Evolutionary conservation across 2,113 vertebrate genomes (phyloP), one percentile per base, ranked within the genome.

Genomic region (Podarcis raffonei): DNA sequence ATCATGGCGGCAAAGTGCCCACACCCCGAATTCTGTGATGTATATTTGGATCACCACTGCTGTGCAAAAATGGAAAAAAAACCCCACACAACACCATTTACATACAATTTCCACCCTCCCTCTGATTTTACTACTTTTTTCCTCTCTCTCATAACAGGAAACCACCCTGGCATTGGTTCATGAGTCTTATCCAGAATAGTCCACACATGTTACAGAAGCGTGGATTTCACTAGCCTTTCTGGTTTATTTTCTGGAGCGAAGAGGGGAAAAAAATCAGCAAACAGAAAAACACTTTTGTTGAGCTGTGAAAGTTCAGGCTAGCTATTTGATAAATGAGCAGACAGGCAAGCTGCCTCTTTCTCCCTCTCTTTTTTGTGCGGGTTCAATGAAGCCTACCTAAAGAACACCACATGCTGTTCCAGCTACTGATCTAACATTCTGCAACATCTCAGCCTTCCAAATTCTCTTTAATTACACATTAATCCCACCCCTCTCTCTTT

Each of bases 391-490:
- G 98, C 99, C 98, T 99, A 98, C 98, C 98, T 98, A 99, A 99
- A 99, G 98, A 98, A 99, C 98, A 97, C 98, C 99, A 98, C 99
- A 99, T 98, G 98, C 98, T 99, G 98, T 97, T 99, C 97, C 96
- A 98, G 99, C 98, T 98, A 99, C 98, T 99, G 99, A 99, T 99
- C 99, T 99, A 99, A 99, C 98, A 99, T 99, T 99, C 99, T 98
- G 98, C 98, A 98, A 98, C 98, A 99, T 97, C 98, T 98, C 98
- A 97, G 98, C 98, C 98, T 98, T 98, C 98, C 98, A 99, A 98
- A 99, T 98, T 98, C 98, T 97, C 98, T 98, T 99, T 99, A 99
- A 99, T 98, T 99, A 98, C 98, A 98, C 97, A 96, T 97, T 98
- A 99, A 99, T 99, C 98, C 98, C 98, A 98, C 98, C 98, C 98